Conservation (phyloP, 2,113 vertebrate species). For the Pimephales promelas region DNA sequence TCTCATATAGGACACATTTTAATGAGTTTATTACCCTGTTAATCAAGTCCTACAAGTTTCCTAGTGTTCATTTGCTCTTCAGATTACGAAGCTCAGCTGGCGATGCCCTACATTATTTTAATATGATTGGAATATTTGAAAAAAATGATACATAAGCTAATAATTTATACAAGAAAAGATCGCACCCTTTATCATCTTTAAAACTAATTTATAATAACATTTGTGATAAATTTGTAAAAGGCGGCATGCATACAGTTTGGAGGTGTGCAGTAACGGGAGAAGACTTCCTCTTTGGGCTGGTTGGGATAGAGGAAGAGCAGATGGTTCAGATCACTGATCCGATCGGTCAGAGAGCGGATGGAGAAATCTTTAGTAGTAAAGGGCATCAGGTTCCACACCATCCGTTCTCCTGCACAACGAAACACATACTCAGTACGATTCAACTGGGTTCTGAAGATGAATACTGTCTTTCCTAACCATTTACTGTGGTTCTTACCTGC, state of each 20-base stretch:
- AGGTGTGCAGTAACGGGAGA: conserved; percentile 99
- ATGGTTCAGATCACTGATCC: conserved; percentile 95
- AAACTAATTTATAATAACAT: background rate
- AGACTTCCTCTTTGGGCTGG: conserved; percentile 94
- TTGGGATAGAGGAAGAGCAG: conserved; percentile 95
- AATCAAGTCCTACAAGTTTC: too few relatives aligned
- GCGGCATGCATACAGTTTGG: conserved; percentile 45
- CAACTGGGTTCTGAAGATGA: background rate
- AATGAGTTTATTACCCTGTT: too few relatives aligned
- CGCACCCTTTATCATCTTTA: too few relatives aligned
- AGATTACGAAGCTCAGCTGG: too few relatives aligned
- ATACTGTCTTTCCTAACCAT: background rate
- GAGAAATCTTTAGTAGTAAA: conserved; percentile 99
- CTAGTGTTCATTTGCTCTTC: too few relatives aligned
- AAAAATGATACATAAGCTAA: too few relatives aligned
- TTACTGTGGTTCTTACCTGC: conserved; percentile 64
- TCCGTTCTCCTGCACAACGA: conserved; percentile 85
- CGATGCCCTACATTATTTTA: too few relatives aligned
- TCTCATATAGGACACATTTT: too few relatives aligned
- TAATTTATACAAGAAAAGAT: too few relatives aligned
- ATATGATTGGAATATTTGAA: too few relatives aligned
- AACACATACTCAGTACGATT: background rate
- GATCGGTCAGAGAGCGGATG: conserved; percentile 96
- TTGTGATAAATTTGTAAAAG: background rate
- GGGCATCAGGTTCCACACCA: conserved; percentile 99